phyloP scores from a whole-genome alignment of 2,888 invertebrate species.

The Habrosyne pyritoides region DNA sequence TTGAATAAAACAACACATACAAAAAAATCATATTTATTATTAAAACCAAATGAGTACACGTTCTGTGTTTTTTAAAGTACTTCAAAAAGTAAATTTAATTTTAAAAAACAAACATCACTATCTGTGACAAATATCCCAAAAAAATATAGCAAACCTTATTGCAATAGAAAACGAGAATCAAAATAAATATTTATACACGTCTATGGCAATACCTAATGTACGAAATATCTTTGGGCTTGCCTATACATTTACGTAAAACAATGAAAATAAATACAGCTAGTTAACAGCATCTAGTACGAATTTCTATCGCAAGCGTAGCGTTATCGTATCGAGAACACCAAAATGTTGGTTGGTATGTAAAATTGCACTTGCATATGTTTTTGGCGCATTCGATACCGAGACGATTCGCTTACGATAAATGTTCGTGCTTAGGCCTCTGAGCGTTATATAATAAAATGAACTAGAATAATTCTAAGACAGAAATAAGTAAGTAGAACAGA shows the following conservation, averaged over 20 bases:
- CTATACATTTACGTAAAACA: conserved; percentile 27
- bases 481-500: too few relatives aligned
- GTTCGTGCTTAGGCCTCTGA: too few relatives aligned
- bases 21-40: conserved; percentile 48
- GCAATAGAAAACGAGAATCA: conserved; percentile 29
- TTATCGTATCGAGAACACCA: too few relatives aligned
- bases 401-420: too few relatives aligned
- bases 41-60: conserved; percentile 52
- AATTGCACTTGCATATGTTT: too few relatives aligned
- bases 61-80: conserved; percentile 37
- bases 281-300: too few relatives aligned
- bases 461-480: too few relatives aligned
- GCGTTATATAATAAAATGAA: too few relatives aligned
- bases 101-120: conserved; percentile 15
- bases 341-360: too few relatives aligned
- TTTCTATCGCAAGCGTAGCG: too few relatives aligned
- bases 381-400: too few relatives aligned
- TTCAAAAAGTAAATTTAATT: conserved; percentile 36
- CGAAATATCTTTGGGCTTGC: conserved; percentile 67
- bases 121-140: conserved; percentile 15
- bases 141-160: conserved; percentile 15
- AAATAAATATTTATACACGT: conserved; percentile 64
- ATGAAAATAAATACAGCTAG: conserved; percentile 8
- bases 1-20: conserved; percentile 24
- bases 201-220: conserved; percentile 66